Conservation (phyloP, 2,113 vertebrate species). For the Cephalopterus ornatus region DNA sequence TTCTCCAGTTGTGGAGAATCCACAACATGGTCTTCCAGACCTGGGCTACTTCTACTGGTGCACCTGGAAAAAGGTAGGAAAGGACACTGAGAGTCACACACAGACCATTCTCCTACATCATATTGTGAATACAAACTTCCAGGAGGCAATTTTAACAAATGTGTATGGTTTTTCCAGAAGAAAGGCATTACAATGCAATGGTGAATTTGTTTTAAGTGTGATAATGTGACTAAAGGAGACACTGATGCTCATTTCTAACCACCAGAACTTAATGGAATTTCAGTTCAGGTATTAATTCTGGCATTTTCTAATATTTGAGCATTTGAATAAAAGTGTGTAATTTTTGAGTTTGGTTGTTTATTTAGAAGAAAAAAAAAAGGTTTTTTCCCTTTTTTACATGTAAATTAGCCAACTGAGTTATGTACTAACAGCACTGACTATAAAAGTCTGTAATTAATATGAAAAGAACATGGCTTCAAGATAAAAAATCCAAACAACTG, state of each 20-base stretch:
- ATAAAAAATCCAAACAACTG: background rate
- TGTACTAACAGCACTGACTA: background rate
- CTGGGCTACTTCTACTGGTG: background rate
- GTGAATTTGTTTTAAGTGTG: background rate
- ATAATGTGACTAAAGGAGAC: background rate
- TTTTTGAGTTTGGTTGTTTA: background rate
- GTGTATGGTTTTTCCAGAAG: background rate
- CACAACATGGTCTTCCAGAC: constrained; percentile 49
- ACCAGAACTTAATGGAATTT: background rate
- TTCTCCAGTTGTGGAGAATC: constrained; percentile 61
- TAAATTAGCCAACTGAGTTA: background rate
- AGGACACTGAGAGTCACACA: background rate
- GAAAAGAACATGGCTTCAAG: background rate
- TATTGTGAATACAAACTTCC: background rate
- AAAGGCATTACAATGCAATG: background rate
- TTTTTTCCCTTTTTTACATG: background rate
- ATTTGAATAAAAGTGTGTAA: background rate
- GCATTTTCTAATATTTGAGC: background rate
- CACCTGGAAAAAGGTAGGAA: constrained; percentile 32
- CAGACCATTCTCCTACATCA: background rate
- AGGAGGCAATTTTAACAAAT: background rate
- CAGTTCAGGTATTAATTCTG: background rate
- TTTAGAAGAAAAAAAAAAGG: background rate
- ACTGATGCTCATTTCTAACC: background rate
- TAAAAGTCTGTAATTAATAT: background rate